Evolutionary conservation across 2,797 vertebrate genomes (phyloP).

Genomic region (Melanotaenia parkinsoni): DNA sequence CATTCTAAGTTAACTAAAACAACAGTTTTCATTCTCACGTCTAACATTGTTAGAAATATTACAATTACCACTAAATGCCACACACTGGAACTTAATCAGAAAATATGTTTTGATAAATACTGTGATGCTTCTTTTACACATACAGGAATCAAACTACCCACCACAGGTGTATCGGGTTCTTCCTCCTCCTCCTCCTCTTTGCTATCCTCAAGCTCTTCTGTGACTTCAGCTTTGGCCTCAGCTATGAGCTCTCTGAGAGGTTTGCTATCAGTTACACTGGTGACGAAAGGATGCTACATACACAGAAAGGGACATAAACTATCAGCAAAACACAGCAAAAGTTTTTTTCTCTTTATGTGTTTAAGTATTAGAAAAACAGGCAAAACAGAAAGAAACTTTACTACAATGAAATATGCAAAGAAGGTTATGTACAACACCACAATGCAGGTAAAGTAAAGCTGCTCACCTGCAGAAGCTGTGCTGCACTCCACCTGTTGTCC

Average conservation of each 20-base stretch:
- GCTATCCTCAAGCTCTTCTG: slow-evolving; percentile 95
- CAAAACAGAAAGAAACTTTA: slow-evolving; percentile 12
- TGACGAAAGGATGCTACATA: slow-evolving; percentile 94
- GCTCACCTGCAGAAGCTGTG: slow-evolving; percentile 92
- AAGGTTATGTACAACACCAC: slow-evolving; percentile 2
- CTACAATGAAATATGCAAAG: neutral
- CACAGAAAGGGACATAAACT: slow-evolving; percentile 16
- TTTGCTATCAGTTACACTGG: slow-evolving; percentile 87
- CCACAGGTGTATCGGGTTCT: slow-evolving; percentile 90
- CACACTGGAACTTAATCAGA: neutral
- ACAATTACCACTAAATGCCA: neutral
- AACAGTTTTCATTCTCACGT: neutral
- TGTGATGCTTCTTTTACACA: neutral
- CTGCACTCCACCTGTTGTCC: slow-evolving; percentile 90
- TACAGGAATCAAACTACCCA: slow-evolving; percentile 65
- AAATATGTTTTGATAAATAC: neutral
- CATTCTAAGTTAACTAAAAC: neutral
- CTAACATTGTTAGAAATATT: neutral
- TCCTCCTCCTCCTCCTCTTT: slow-evolving; percentile 99
- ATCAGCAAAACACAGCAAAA: slow-evolving; percentile 14
- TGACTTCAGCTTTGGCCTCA: slow-evolving; percentile 97
- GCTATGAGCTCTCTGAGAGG: slow-evolving; percentile 95
- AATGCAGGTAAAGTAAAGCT: neutral
- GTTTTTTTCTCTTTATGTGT: neutral
- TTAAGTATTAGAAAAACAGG: neutral